phyloP scores from a whole-genome alignment of 37 sponge, comb jelly and placozoan genomes.

The Tethya wilhelma region DNA sequence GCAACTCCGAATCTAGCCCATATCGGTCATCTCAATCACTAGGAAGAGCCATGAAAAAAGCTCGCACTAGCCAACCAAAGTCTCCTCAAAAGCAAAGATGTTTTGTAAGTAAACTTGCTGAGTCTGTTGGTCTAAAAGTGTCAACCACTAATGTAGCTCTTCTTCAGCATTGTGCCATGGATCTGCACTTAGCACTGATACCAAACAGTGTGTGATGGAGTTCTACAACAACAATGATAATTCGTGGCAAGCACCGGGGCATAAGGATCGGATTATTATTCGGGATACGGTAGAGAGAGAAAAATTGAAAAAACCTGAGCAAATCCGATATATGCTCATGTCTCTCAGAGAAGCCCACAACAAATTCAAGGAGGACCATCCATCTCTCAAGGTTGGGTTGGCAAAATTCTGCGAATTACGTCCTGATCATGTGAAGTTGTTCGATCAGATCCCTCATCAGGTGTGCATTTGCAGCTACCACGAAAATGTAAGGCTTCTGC shows the following conservation, averaged over 20 bases:
- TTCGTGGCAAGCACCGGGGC: slow-evolving; percentile 50
- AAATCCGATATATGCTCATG: slow-evolving; percentile 38
- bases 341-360: slow-evolving; percentile 44
- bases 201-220: slow-evolving; percentile 5
- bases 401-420: slow-evolving; percentile 46
- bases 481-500: slow-evolving; percentile 55
- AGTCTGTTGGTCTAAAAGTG: slow-evolving; percentile 17
- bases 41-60: slow-evolving; percentile 14
- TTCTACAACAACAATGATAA: slow-evolving; percentile 42
- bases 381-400: slow-evolving; percentile 32
- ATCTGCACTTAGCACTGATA: slow-evolving; percentile 13
- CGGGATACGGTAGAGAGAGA: slow-evolving; percentile 16
- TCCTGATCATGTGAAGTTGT: slow-evolving; percentile 9
- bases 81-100: slow-evolving; percentile 13
- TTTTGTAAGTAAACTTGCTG: slow-evolving; percentile 15
- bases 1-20: too few relatives aligned
- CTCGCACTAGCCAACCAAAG: slow-evolving; percentile 11
- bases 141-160: neutral
- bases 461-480: slow-evolving; percentile 56
- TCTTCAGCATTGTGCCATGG: neutral
- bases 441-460: slow-evolving; percentile 53
- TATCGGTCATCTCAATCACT: slow-evolving; percentile 10
- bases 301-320: slow-evolving; percentile 31
- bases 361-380: slow-evolving; percentile 39
- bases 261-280: slow-evolving; percentile 53